phyloP scores from a whole-genome alignment of 2,888 invertebrate genomes.

The Osmoderma eremita region DNA sequence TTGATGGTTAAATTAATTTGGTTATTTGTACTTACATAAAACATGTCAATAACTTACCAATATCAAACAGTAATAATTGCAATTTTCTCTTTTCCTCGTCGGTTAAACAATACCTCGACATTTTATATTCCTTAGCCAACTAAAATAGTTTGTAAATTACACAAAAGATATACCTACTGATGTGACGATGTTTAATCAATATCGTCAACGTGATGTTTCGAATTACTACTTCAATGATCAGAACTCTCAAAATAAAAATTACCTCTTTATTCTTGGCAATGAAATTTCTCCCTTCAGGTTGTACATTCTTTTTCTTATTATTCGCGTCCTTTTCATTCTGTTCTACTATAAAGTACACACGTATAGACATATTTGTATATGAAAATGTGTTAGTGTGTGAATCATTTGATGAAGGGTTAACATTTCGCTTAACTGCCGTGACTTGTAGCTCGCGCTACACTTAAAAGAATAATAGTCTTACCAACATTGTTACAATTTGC shows the following conservation, averaged over 20 bases:
- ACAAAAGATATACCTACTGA: neutral
- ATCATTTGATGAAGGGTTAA: neutral
- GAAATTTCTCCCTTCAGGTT: slow-evolving; percentile 43
- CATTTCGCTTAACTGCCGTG: neutral
- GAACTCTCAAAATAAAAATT: slow-evolving; percentile 10
- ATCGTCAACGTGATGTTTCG: neutral
- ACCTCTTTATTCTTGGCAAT: slow-evolving; percentile 49
- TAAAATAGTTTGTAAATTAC: slow-evolving; percentile 36
- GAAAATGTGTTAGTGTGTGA: neutral
- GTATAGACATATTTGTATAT: neutral
- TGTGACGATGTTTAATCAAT: slow-evolving; percentile 45
- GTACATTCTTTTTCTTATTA: slow-evolving; percentile 31
- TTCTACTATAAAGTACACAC: neutral
- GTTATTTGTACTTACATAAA: slow-evolving; percentile 2
- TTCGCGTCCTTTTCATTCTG: neutral
- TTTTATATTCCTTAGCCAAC: slow-evolving; percentile 45
- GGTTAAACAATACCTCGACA: slow-evolving; percentile 46
- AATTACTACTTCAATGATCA: neutral
- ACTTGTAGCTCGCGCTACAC: neutral
- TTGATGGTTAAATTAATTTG: neutral
- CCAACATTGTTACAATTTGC: neutral
- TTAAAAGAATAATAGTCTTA: slow-evolving; percentile 2
- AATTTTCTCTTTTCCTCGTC: slow-evolving; percentile 50
- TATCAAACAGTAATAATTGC: slow-evolving; percentile 45
- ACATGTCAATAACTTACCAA: slow-evolving; percentile 41